Percentiles rank a stretch among this genome's conserved stretches.
These are phyloP conservation scores for Saturnia japonica DNA, from an alignment of 2,888 invertebrate genomes.

Conservation along the genomic window DNA sequence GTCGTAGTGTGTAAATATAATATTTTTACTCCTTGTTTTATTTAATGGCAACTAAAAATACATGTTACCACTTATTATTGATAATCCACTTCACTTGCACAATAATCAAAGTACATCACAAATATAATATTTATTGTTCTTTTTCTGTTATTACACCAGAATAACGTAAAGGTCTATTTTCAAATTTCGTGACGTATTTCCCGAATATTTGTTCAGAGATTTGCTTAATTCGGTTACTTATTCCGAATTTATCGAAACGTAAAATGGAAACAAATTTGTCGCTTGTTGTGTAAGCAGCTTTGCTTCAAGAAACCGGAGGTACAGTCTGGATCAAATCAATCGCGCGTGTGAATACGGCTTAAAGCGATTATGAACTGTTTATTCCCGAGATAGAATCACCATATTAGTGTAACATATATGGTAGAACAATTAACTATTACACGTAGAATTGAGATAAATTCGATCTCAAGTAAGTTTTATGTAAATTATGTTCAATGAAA, in stretches of 20 bases:
- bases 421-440: background rate
- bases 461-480: background rate
- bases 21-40: too few relatives aligned
- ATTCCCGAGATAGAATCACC: background rate
- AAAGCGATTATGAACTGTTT: constrained; percentile 3
- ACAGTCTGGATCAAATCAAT: constrained; percentile 15
- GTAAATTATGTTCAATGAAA: background rate
- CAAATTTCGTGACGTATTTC: background rate
- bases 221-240: background rate
- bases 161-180: background rate
- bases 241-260: constrained; percentile 16
- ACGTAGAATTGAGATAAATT: background rate
- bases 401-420: background rate
- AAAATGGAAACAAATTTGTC: constrained; percentile 16
- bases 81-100: too few relatives aligned
- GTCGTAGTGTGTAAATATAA: too few relatives aligned
- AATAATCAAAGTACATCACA: too few relatives aligned
- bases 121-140: too few relatives aligned
- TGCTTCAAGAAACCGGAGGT: constrained; percentile 9
- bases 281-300: constrained; percentile 20
- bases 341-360: constrained; percentile 16
- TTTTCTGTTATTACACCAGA: background rate
- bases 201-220: background rate
- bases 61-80: too few relatives aligned
- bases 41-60: too few relatives aligned